phyloP scores from a whole-genome alignment of 2,797 vertebrate genomes.

The Pseudopleuronectes americanus region DNA sequence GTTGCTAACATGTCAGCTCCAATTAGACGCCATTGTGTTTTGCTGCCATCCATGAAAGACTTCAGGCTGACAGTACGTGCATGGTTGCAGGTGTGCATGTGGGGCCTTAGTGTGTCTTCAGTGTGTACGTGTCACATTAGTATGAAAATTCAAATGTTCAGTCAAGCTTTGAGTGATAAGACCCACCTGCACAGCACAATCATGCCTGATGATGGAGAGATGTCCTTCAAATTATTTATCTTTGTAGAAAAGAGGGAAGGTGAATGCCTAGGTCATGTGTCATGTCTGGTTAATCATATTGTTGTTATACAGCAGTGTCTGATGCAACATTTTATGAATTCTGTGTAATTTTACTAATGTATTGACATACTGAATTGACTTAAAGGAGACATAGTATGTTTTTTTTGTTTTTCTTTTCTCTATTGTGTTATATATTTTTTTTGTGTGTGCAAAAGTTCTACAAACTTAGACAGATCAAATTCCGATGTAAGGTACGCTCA shows the following conservation, averaged over 20 bases:
- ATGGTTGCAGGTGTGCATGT: conserved; percentile 34
- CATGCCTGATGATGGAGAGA: conserved; percentile 12
- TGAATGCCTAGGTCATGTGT: conserved; percentile 9
- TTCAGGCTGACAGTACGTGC: background rate
- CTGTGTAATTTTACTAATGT: background rate
- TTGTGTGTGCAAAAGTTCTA: too few relatives aligned
- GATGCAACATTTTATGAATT: background rate
- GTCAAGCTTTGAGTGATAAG: conserved; percentile 31
- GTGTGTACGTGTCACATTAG: conserved; percentile 4
- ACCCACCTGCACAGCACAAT: conserved; percentile 20
- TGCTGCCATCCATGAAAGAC: conserved; percentile 37
- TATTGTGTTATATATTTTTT: too few relatives aligned
- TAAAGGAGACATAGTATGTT: too few relatives aligned
- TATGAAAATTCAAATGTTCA: conserved; percentile 39
- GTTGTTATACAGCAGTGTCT: too few relatives aligned
- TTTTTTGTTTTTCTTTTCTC: too few relatives aligned
- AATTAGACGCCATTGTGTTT: conserved; percentile 46
- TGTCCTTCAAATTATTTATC: conserved; percentile 11
- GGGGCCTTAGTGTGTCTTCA: conserved; percentile 2
- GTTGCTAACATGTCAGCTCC: conserved; percentile 53
- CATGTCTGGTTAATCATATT: background rate
- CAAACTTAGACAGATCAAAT: too few relatives aligned
- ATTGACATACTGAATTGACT: background rate
- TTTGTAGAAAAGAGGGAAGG: background rate
- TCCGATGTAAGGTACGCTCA: too few relatives aligned